Conservation (phyloP, 2,797 vertebrate genomes). For the Phataginus tricuspis region DNA sequence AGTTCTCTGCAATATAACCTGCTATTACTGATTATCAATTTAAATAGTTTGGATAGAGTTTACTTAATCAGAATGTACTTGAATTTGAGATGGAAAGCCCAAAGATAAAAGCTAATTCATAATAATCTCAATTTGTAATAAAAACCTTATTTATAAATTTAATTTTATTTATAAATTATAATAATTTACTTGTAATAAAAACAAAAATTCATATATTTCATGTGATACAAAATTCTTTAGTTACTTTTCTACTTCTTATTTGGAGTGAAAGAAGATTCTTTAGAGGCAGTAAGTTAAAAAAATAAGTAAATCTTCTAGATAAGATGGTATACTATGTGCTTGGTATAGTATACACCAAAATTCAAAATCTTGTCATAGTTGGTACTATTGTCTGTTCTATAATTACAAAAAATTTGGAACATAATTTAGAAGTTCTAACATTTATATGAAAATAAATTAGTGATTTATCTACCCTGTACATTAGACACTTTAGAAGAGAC, state of each 20-base stretch:
- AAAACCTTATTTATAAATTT: too few relatives aligned
- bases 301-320: constrained; percentile 8
- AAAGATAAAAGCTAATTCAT: constrained; percentile 39
- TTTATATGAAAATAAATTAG: constrained; percentile 58
- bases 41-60: constrained; percentile 33
- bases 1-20: constrained; percentile 26
- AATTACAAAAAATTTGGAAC: constrained; percentile 43
- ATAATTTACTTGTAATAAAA: neutral
- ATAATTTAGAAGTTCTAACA: constrained; percentile 30
- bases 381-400: constrained; percentile 32
- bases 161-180: too few relatives aligned
- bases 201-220: constrained; percentile 30
- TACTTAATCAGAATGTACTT: constrained; percentile 33
- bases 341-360: neutral
- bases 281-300: constrained; percentile 48
- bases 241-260: neutral
- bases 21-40: neutral
- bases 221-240: constrained; percentile 41
- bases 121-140: too few relatives aligned
- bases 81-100: constrained; percentile 51
- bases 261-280: constrained; percentile 1
- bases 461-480: neutral
- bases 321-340: neutral
- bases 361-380: constrained; percentile 5
- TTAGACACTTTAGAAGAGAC: constrained; percentile 46